phyloP scores from a whole-genome alignment of 2,797 vertebrate genomes.

The Halcyon chelicuti region DNA sequence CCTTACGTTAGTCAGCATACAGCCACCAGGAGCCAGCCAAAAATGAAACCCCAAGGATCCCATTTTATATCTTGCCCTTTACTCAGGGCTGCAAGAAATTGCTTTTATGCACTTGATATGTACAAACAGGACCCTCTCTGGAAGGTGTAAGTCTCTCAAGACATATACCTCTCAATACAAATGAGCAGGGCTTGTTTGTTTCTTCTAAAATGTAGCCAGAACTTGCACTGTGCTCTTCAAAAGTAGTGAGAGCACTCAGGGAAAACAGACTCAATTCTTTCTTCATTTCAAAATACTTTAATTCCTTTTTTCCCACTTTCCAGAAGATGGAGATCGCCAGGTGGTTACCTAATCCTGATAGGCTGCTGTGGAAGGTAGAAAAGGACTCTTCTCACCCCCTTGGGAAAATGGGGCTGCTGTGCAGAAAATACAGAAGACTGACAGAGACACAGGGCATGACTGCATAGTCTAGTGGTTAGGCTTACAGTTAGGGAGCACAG shows the following conservation, averaged over 20 bases:
- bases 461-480: neutral
- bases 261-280: neutral
- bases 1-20: neutral
- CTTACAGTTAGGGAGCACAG: neutral
- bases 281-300: neutral
- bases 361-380: neutral
- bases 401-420: neutral
- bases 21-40: neutral
- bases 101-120: neutral
- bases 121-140: neutral
- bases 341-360: neutral
- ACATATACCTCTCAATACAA: neutral
- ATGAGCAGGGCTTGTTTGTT: neutral
- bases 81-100: neutral
- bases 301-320: neutral
- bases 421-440: neutral
- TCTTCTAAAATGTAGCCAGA: neutral
- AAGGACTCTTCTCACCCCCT: neutral
- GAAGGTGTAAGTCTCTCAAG: neutral
- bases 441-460: neutral
- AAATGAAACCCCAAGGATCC: neutral
- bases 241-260: neutral
- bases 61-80: neutral
- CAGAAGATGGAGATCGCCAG: neutral
- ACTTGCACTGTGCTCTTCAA: neutral